Base-by-base conservation (phyloP, 2,113 vertebrate species). In the Excalfactoria chinensis region DNA sequence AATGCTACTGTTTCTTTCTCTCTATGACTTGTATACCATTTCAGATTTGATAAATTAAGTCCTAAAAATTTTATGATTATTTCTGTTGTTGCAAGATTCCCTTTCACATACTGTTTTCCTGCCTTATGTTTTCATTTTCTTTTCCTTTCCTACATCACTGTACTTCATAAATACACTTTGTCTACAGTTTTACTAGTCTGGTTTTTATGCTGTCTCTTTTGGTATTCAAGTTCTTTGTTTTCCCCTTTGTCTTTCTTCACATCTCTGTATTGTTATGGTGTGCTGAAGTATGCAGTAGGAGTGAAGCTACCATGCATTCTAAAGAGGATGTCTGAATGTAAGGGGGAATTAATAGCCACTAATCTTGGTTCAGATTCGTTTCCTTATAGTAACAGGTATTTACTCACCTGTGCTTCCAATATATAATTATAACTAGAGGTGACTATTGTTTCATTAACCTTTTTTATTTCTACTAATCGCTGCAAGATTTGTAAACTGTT, bases 31-130 rank as follows among this genome's bases (percentile, higher is more conserved):
- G 35, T 63, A 84, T 4, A 20, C 17, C 49, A 84, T 64, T 92
- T 90, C 66, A 58, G 73, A 81, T 78, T 86, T 88, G 77, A 92
- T 76, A 94, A 93, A 96, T 89, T 53, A 84, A 89, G 41, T 22
- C 49, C 21, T 87, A 84, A 90, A 93, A 94, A 28, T 58, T 55
- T 90, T 84, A 91, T 73, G 23, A 89, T 89, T 93, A 78, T 76
- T 90, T 79, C 20, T 69, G 34, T 76, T 87, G 37, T 92, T 94
- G 84, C 70, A 90, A 84, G 70, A 85, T 76, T 90, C 34, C 44
- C 82, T 82, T 86, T 30, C 28, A 92, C 15, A 67, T 67, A 22
- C 17, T 63, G 7, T 76, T 94, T 90, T 56, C 59, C 18, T 79
- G 41, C 58, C 76, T 78, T 72, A 56, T 19, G 13, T 71, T 81